These are phyloP conservation scores for Otolemur crassicaudatus DNA, from an alignment of 2,797 vertebrate species.

Conservation along the genomic window DNA sequence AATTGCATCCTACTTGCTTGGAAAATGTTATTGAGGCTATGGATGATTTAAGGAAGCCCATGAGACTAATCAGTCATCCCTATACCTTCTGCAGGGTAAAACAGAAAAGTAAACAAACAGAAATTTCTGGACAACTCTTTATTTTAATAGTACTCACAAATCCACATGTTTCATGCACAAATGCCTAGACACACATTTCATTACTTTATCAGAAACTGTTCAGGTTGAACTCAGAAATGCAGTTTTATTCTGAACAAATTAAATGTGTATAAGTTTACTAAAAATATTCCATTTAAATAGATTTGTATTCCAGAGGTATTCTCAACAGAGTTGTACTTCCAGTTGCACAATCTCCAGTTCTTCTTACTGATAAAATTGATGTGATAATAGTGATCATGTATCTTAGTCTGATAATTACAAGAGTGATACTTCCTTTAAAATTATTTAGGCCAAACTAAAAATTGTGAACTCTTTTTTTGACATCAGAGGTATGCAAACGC, in stretches of 20 bases:
- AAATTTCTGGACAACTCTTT: background rate
- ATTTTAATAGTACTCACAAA: background rate
- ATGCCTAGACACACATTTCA: background rate
- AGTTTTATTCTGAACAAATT: conserved; percentile 13
- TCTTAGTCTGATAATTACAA: background rate
- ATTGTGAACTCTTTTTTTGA: background rate
- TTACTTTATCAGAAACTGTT: conserved; percentile 8
- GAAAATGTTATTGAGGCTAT: background rate
- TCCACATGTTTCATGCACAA: background rate
- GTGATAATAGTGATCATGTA: background rate
- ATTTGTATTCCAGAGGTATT: background rate
- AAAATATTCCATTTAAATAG: background rate
- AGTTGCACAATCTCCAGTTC: background rate
- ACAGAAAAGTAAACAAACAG: background rate
- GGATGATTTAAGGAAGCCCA: background rate
- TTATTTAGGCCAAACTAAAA: background rate
- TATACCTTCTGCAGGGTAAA: background rate
- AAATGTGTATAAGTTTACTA: background rate
- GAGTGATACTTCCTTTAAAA: background rate
- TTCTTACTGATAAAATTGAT: background rate
- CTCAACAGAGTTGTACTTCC: background rate
- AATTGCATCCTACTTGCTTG: background rate
- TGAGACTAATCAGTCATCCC: background rate
- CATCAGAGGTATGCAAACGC: background rate
- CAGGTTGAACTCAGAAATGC: background rate